These are phyloP conservation scores for Erynnis tages DNA, from an alignment of 2,888 invertebrate genomes.

Conservation along the genomic window DNA sequence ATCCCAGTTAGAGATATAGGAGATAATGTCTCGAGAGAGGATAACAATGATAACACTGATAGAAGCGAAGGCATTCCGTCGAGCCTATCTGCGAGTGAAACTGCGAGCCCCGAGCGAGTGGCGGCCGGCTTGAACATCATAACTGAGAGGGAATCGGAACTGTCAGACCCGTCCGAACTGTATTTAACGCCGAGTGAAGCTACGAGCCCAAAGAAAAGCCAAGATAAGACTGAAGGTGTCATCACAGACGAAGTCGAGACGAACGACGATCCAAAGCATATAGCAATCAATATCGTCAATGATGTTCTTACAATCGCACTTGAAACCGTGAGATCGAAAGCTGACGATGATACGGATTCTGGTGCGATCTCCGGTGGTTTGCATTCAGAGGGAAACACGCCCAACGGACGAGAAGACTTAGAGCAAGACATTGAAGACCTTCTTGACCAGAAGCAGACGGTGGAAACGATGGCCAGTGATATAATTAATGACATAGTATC, in stretches of 20 bases:
- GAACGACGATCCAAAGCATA: conserved; percentile 62
- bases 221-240: conserved; percentile 65
- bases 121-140: conserved; percentile 59
- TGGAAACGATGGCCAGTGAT: conserved; percentile 62
- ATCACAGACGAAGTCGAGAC: conserved; percentile 50
- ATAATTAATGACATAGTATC: conserved; percentile 62
- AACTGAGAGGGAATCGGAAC: conserved; percentile 81
- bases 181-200: conserved; percentile 86
- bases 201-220: conserved; percentile 71
- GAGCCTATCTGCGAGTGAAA: conserved; percentile 72
- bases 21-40: conserved; percentile 63
- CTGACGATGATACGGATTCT: conserved; percentile 72
- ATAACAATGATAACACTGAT: conserved; percentile 71
- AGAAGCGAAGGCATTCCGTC: conserved; percentile 76
- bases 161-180: conserved; percentile 86
- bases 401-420: conserved; percentile 70
- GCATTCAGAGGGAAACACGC: conserved; percentile 73
- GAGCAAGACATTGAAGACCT: conserved; percentile 71
- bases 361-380: conserved; percentile 73
- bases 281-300: conserved; percentile 73
- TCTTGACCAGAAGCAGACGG: conserved; percentile 55
- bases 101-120: conserved; percentile 71
- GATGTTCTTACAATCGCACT: conserved; percentile 73
- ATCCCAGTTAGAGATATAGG: conserved; percentile 77
- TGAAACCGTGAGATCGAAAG: conserved; percentile 67